phyloP scores from a whole-genome alignment of 2,888 invertebrate genomes.

The Eristalis arbustorum region DNA sequence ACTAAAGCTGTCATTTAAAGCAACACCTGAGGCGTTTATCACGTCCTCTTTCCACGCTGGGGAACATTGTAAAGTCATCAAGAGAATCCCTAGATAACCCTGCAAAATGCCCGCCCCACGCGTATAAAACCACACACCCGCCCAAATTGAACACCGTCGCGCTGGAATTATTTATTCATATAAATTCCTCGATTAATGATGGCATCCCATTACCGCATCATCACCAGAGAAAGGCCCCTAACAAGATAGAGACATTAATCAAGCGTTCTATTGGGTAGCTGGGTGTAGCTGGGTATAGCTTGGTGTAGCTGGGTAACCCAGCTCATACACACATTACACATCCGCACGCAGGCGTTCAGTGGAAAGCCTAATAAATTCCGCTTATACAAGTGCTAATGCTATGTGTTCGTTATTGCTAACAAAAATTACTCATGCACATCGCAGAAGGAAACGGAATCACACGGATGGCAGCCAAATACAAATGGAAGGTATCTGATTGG shows the following conservation, averaged over 20 bases:
- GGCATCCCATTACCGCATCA: conserved; percentile 35
- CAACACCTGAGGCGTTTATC: background rate
- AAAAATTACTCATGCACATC: conserved; percentile 33
- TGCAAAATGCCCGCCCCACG: background rate
- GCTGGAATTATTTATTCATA: conserved; percentile 28
- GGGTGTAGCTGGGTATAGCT: conserved; percentile 1
- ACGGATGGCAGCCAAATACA: conserved; percentile 13
- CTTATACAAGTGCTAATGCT: conserved; percentile 19
- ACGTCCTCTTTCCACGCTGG: background rate
- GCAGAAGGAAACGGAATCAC: conserved; percentile 27
- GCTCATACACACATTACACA: conserved; percentile 4
- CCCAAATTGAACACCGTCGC: background rate
- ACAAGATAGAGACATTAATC: conserved; percentile 36
- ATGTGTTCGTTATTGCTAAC: conserved; percentile 12
- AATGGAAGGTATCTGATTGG: conserved; percentile 23
- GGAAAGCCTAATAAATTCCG: conserved; percentile 16
- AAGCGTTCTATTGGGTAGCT: conserved; percentile 28
- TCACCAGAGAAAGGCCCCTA: conserved; percentile 19
- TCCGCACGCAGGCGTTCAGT: background rate
- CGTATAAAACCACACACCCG: background rate
- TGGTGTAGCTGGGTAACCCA: background rate
- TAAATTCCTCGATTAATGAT: conserved; percentile 35
- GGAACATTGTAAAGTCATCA: background rate
- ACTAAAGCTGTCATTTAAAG: background rate
- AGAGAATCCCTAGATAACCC: conserved; percentile 2